Evolutionary conservation across 2,888 invertebrate species (phyloP).

Genomic region (Hololepta plana): DNA sequence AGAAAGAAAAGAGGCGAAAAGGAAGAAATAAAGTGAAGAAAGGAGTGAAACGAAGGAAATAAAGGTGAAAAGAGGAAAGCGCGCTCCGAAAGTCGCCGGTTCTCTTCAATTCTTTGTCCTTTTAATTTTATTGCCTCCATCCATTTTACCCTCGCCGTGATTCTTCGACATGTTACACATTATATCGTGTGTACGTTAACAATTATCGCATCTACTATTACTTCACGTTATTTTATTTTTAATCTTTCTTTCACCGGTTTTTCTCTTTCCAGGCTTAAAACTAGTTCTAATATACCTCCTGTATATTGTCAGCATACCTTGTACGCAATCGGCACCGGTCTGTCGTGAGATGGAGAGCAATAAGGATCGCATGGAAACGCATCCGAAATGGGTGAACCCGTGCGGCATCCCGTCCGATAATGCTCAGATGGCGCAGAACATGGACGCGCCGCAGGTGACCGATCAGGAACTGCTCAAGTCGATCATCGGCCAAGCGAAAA

Average conservation of each 20-base stretch:
- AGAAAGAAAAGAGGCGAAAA: too few relatives aligned
- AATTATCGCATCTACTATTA: too few relatives aligned
- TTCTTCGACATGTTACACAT: too few relatives aligned
- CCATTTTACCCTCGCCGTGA: too few relatives aligned
- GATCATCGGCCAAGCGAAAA: conserved; percentile 27
- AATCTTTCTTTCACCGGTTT: conserved; percentile 3
- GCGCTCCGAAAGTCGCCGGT: too few relatives aligned
- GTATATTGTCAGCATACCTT: conserved; percentile 21
- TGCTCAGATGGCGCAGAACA: conserved; percentile 13
- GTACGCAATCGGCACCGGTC: conserved; percentile 22
- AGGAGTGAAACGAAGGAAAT: too few relatives aligned
- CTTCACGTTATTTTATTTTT: conserved; percentile 4
- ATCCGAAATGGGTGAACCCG: conserved; percentile 33
- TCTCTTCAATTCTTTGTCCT: too few relatives aligned
- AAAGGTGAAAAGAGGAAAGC: too few relatives aligned
- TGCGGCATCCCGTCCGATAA: conserved; percentile 24
- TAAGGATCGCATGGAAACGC: conserved; percentile 13
- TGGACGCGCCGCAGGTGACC: conserved; percentile 18
- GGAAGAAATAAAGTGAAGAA: too few relatives aligned
- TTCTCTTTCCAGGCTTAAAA: conserved; percentile 25
- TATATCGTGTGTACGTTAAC: too few relatives aligned
- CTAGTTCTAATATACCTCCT: conserved; percentile 26
- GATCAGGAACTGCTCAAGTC: conserved; percentile 25
- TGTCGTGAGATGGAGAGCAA: conserved; percentile 16
- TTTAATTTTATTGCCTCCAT: too few relatives aligned